These are phyloP conservation scores for Prosopocoilus inquinatus DNA, from an alignment of 2,888 invertebrate genomes.

Conservation along the genomic window DNA sequence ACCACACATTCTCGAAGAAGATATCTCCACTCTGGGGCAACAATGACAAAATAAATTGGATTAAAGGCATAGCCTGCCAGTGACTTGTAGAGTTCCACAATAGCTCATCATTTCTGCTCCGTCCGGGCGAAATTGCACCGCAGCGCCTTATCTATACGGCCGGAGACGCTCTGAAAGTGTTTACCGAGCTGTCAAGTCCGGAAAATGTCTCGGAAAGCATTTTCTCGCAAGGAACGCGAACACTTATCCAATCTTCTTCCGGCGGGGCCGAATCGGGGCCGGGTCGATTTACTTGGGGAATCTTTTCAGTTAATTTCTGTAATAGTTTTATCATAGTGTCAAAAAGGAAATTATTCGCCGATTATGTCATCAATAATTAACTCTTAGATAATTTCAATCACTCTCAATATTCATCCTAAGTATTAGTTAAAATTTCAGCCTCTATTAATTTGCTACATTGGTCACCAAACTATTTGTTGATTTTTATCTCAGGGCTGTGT, in stretches of 20 bases:
- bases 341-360: too few species aligned
- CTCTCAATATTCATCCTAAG: too few species aligned
- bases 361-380: too few species aligned
- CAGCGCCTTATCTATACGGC: conserved; percentile 26
- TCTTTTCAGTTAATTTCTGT: conserved; percentile 16
- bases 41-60: conserved; percentile 54
- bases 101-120: conserved; percentile 48
- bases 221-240: conserved; percentile 45
- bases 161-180: conserved; percentile 44
- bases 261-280: conserved; percentile 12
- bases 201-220: conserved; percentile 51
- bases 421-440: too few species aligned
- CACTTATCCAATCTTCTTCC: conserved; percentile 49
- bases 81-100: conserved; percentile 50
- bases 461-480: too few species aligned
- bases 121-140: conserved; percentile 10
- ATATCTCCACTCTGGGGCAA: conserved; percentile 47
- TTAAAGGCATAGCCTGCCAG: conserved; percentile 50
- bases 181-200: conserved; percentile 51
- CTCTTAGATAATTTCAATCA: too few species aligned
- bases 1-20: conserved; percentile 29
- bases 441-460: too few species aligned
- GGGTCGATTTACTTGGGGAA: not conserved
- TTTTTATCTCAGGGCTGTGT: too few species aligned
- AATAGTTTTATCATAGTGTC: conserved; percentile 5